A percentile compares a stretch with the other conserved stretches of the same genome.
Evolutionary conservation across 2,888 invertebrate species (phyloP).

Genomic region (Nematopogon swammerdamellus): DNA sequence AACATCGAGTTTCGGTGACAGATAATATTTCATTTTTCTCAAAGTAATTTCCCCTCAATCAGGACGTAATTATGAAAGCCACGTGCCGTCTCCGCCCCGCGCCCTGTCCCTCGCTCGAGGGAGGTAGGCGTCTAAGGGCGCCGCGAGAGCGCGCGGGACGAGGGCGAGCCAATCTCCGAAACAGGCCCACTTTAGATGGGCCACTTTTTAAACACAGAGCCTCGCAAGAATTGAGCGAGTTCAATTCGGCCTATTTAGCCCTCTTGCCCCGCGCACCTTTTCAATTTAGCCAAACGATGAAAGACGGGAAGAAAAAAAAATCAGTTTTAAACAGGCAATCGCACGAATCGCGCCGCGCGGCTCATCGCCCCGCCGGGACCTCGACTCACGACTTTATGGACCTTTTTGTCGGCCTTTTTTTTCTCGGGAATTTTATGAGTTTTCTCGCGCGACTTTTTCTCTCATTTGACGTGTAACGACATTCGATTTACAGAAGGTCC

Average conservation of each 20-base stretch:
- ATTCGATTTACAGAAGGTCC: constrained; percentile 9
- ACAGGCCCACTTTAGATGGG: neutral
- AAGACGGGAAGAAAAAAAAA: neutral
- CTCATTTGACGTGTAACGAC: constrained; percentile 14
- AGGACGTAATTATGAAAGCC: neutral
- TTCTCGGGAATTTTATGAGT: constrained; percentile 3
- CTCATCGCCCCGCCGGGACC: neutral
- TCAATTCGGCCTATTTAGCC: neutral
- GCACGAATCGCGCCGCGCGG: neutral
- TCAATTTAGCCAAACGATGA: neutral
- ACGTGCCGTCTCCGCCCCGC: neutral
- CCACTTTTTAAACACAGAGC: neutral
- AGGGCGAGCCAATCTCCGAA: neutral
- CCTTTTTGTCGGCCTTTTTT: neutral
- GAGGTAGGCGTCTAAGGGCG: too few relatives aligned
- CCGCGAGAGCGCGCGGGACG: too few relatives aligned
- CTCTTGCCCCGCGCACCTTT: neutral
- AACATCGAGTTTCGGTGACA: too few relatives aligned
- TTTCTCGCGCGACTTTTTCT: constrained; percentile 11
- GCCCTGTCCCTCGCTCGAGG: neutral
- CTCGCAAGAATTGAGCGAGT: neutral
- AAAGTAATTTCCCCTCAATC: neutral
- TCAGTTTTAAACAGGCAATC: neutral
- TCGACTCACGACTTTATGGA: neutral
- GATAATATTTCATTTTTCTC: neutral